These are phyloP conservation scores for Ranitomeya imitator DNA, from an alignment of 2,113 vertebrate genomes.

Conservation along the genomic window DNA sequence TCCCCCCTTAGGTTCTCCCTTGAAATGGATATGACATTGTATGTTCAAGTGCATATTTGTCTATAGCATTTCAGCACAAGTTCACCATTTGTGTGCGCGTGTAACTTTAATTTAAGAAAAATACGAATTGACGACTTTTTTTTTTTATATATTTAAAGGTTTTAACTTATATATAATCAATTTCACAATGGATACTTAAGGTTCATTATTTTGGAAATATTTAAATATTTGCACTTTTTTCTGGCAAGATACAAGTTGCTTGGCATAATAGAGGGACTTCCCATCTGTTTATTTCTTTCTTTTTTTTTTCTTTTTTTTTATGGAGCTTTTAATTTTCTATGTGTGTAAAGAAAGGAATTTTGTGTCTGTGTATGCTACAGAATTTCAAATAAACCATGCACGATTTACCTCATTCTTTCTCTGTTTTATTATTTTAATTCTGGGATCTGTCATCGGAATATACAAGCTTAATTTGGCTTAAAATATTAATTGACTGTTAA, in stretches of 20 bases:
- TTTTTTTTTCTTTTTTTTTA: constrained; percentile 66
- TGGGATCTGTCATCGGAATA: not conserved
- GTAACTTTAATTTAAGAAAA: constrained; percentile 34
- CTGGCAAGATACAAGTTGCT: constrained; percentile 62
- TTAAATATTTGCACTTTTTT: constrained; percentile 80
- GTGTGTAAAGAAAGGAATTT: constrained; percentile 74
- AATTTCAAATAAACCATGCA: constrained; percentile 92
- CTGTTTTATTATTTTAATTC: constrained; percentile 19
- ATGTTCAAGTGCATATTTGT: constrained; percentile 29
- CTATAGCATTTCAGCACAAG: constrained; percentile 45
- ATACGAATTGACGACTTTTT: not conserved
- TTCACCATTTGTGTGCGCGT: constrained; percentile 58
- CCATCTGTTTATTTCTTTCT: constrained; percentile 65
- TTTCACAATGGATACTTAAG: constrained; percentile 46
- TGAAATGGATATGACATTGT: constrained; percentile 38
- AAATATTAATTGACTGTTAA: not conserved
- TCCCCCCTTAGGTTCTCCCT: constrained; percentile 61
- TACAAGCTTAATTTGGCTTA: not conserved
- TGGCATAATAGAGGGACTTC: constrained; percentile 60
- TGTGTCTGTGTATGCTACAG: constrained; percentile 89
- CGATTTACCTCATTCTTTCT: constrained; percentile 83
- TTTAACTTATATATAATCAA: constrained; percentile 54
- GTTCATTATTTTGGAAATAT: constrained; percentile 52
- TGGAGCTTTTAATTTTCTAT: constrained; percentile 81
- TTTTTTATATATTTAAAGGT: constrained; percentile 40